Percentiles rank a stretch among this genome's conserved stretches.
Conservation (phyloP, 1,140 invertebrate species). For the Probaryconus sp. region DNA sequence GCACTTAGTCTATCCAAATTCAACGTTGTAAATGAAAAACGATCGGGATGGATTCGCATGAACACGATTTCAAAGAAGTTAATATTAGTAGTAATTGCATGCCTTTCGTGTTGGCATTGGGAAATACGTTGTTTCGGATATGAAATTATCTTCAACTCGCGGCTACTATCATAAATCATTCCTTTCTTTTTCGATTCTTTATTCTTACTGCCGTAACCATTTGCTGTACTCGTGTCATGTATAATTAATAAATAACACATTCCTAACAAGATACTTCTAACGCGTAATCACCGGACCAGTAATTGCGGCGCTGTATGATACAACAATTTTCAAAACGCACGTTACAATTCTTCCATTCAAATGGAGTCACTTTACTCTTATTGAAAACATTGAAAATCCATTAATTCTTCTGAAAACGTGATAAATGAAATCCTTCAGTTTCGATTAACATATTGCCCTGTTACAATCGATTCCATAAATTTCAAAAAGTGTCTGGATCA, state of each 20-base stretch:
- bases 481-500: constrained; percentile 13
- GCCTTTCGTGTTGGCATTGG: background rate
- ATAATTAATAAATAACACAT: constrained; percentile 38
- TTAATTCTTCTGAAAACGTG: constrained; percentile 23
- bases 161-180: constrained; percentile 24
- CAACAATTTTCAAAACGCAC: constrained; percentile 4
- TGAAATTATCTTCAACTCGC: constrained; percentile 21
- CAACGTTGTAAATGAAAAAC: constrained; percentile 27
- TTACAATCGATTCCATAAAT: constrained; percentile 37
- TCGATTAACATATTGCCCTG: constrained; percentile 49
- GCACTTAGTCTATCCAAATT: constrained; percentile 1
- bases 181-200: constrained; percentile 27
- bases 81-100: constrained; percentile 9
- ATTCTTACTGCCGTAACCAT: constrained; percentile 5
- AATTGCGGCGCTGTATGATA: constrained; percentile 11
- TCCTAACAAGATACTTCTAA: constrained; percentile 28
- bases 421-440: constrained; percentile 52
- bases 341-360: constrained; percentile 1
- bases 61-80: constrained; percentile 12
- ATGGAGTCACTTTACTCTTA: constrained; percentile 32
- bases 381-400: constrained; percentile 46
- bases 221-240: background rate
- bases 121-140: constrained; percentile 28
- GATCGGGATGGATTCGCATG: constrained; percentile 3
- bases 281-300: constrained; percentile 20